phyloP scores from a whole-genome alignment of 2,113 vertebrate species.

The Paramormyrops kingsleyae region DNA sequence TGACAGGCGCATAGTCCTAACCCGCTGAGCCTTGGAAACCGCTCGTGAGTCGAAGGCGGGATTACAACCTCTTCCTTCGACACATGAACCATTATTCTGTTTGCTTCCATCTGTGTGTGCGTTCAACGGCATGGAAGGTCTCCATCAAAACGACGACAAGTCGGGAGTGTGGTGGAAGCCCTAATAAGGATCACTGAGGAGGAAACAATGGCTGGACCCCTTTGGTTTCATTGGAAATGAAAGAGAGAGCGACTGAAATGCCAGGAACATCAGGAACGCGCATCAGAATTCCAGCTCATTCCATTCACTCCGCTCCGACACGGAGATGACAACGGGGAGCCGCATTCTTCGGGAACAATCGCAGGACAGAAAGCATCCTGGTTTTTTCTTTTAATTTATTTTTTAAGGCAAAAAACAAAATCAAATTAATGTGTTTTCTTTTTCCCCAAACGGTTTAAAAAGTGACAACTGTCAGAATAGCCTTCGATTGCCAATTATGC shows the following conservation, averaged over 20 bases:
- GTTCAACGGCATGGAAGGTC: not conserved
- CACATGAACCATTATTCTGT: not conserved
- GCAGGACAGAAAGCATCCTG: not conserved
- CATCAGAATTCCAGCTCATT: constrained; percentile 12
- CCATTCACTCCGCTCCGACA: not conserved
- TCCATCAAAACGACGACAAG: not conserved
- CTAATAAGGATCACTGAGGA: not conserved
- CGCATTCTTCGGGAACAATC: not conserved
- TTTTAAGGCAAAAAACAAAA: constrained; percentile 19
- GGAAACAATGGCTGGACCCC: not conserved
- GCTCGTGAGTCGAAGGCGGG: not conserved
- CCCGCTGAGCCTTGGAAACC: not conserved
- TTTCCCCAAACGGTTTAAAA: constrained; percentile 69
- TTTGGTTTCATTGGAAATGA: not conserved
- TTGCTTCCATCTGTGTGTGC: not conserved
- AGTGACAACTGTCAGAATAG: constrained; percentile 77
- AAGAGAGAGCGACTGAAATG: not conserved
- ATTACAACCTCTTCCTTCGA: not conserved
- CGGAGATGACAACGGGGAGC: not conserved
- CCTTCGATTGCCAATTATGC: constrained; percentile 70
- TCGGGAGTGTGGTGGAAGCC: not conserved
- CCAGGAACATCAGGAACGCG: not conserved
- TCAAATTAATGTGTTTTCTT: constrained; percentile 65
- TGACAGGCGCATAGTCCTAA: not conserved
- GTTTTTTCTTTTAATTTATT: constrained; percentile 3